phyloP scores from a whole-genome alignment of 2,113 vertebrate species.

The Gymnobelideus leadbeateri region DNA sequence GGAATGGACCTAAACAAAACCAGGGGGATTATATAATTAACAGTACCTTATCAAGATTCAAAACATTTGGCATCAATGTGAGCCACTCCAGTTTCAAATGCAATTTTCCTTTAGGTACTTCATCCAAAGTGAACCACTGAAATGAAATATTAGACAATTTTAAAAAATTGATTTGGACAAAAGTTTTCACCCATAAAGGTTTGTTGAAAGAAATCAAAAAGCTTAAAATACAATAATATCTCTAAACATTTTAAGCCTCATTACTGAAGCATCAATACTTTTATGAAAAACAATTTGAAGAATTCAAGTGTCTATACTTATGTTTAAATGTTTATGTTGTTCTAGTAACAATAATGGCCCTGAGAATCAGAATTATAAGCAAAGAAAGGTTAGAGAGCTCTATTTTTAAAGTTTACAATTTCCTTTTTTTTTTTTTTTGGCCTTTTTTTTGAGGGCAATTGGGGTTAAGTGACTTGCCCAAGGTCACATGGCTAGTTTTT shows the following conservation, averaged over 20 bases:
- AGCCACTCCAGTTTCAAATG: slow-evolving; percentile 96
- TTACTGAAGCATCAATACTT: background rate
- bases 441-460: too few species aligned
- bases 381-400: background rate
- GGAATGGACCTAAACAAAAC: fast-evolving
- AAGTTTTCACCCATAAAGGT: background rate
- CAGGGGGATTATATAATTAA: fast-evolving
- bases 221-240: background rate
- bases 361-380: background rate
- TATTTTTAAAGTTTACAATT: background rate
- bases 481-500: too few species aligned
- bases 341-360: background rate
- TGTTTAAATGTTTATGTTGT: background rate
- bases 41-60: slow-evolving; percentile 92
- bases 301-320: background rate
- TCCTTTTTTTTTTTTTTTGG: background rate
- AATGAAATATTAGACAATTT: slow-evolving; percentile 27
- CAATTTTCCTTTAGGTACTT: slow-evolving; percentile 91
- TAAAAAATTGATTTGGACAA: background rate
- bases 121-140: slow-evolving; percentile 95
- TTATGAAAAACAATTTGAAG: background rate
- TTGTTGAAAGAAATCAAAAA: background rate
- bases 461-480: too few species aligned
- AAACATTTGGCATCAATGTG: slow-evolving; percentile 87
- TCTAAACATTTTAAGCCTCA: background rate